Evolutionary conservation across 2,113 vertebrate genomes (phyloP).

Genomic region (Zosterops lateralis): DNA sequence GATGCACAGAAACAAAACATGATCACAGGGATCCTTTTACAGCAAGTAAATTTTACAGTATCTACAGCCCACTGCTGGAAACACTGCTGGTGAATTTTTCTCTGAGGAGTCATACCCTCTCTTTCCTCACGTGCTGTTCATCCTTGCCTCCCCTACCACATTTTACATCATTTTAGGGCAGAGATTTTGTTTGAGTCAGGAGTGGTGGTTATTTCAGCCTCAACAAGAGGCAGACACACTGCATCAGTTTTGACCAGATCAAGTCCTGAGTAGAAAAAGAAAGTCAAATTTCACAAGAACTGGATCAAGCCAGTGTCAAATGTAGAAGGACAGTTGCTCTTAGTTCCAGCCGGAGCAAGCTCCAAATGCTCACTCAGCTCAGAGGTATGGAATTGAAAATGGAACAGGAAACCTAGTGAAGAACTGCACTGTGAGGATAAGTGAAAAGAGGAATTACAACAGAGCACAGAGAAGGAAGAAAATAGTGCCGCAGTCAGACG

Average conservation of each 20-base stretch:
- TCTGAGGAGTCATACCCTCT: neutral
- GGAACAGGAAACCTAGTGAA: neutral
- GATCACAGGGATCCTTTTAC: conserved; percentile 57
- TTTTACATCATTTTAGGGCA: neutral
- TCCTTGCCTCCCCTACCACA: neutral
- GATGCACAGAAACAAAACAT: conserved; percentile 47
- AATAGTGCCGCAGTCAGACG: neutral
- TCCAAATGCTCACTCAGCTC: neutral
- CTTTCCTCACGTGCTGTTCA: neutral
- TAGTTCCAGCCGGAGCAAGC: neutral
- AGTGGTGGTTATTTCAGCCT: neutral
- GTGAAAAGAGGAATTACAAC: neutral
- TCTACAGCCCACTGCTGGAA: neutral
- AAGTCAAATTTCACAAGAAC: neutral
- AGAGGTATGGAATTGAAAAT: neutral
- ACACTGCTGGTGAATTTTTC: neutral
- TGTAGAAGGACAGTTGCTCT: neutral
- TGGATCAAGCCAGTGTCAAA: neutral
- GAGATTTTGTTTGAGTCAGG: neutral
- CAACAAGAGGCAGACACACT: neutral
- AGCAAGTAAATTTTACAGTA: conserved; percentile 50
- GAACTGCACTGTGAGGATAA: neutral
- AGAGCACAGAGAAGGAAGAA: neutral
- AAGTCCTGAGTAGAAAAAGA: neutral
- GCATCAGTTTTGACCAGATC: neutral